These are phyloP conservation scores for Rhopalosiphum maidis DNA, from an alignment of 1,140 invertebrate species.

Conservation along the genomic window DNA sequence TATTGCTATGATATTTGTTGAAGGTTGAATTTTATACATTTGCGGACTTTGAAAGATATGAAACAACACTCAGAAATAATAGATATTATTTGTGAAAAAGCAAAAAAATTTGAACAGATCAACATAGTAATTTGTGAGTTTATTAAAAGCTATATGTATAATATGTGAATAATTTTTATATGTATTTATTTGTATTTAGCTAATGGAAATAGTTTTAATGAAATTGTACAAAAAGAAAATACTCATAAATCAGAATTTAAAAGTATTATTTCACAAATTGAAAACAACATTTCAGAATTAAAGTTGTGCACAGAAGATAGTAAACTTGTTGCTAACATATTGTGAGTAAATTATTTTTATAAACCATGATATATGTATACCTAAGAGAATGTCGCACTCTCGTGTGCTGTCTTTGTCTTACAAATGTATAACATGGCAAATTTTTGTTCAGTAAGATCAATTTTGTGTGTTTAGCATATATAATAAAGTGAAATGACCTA, in stretches of 20 bases:
- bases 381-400: too few relatives aligned
- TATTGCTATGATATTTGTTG: not conserved
- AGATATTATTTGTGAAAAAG: not conserved
- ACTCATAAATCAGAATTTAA: slow-evolving; percentile 9
- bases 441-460: too few relatives aligned
- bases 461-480: too few relatives aligned
- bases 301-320: not conserved
- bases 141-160: not conserved
- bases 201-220: not conserved
- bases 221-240: not conserved
- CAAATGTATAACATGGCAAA: too few relatives aligned
- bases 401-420: too few relatives aligned
- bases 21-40: not conserved
- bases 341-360: not conserved
- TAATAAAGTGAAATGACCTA: too few relatives aligned
- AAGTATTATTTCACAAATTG: not conserved
- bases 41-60: not conserved
- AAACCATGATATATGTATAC: not conserved
- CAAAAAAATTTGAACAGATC: not conserved
- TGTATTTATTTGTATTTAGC: not conserved
- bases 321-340: not conserved
- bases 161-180: not conserved
- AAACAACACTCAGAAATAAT: not conserved
- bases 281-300: not conserved
- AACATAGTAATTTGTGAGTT: not conserved